Base-by-base conservation (phyloP, 2,888 invertebrate genomes). In the Stramonita haemastoma region DNA sequence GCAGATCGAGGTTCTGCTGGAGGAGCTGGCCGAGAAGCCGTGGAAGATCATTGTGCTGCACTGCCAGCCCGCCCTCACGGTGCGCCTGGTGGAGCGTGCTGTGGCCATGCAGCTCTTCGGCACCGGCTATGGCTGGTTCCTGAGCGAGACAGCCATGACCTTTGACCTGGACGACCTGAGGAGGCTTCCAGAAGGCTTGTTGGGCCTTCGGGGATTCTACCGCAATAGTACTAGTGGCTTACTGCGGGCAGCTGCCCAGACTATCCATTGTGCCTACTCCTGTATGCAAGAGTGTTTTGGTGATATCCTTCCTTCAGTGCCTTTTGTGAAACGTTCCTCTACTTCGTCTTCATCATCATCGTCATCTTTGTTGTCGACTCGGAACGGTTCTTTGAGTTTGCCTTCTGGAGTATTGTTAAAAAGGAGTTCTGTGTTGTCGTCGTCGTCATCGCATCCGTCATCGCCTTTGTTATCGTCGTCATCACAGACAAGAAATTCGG, bases 71-170 rank as follows among this genome's bases (percentile, higher is more conserved):
- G 85, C 89, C 11, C 91, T 93, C 70, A 93, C 92, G 90, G 79
- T 90, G 36, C 86, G 91, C 8, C 90, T 95, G 46, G 90, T 94
- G 77, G 84, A 89, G 4, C 90, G 93, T 4, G 94, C 94, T 22
- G 77, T 91, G 29, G 88, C 92, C 32, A 90, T 93, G 66, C 91
- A 91, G 13, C 92, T 94, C 56, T 93, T 94, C 77, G 92, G 91
- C n/a, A 89, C 92, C 6, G 95, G 95, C 0, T 94, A 93, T 91
- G 95, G 94, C 15, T 95, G 95, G 95, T 93, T 95, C 46, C 89
- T 95, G 56, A 94, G 94, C 22, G 93, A 94, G 36, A 89, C 89
- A 56, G 90, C 93, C 5, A 89, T 92, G 87, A 90, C 90, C 34
- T 87, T 77, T 11, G 86, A 91, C 86, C 87, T 83, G 15, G 87